Conservation (phyloP, 2,113 vertebrate species). For the Neotoma lepida region DNA sequence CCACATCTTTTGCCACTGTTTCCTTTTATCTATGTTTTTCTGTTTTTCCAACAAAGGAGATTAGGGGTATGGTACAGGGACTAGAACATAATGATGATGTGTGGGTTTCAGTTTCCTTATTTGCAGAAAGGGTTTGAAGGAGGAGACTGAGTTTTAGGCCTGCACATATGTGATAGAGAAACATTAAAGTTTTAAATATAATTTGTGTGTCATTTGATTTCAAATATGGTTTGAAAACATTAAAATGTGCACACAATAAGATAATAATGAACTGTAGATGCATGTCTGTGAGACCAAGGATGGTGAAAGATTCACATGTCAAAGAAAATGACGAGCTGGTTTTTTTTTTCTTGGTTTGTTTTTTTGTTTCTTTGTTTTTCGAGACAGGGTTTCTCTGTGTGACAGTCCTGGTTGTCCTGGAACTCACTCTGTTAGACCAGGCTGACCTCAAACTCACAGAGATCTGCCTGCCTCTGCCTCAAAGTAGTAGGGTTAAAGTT, state of each 20-base stretch:
- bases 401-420: background rate
- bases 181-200: background rate
- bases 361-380: background rate
- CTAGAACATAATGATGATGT: background rate
- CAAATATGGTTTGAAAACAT: background rate
- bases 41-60: background rate
- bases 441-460: no score
- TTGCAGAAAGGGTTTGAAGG: constrained; percentile 1
- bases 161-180: background rate
- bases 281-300: background rate
- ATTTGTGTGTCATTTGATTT: background rate
- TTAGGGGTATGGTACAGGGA: background rate
- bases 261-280: background rate
- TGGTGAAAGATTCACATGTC: background rate
- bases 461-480: no score
- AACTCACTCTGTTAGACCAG: no score
- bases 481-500: no score
- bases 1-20: background rate
- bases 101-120: background rate
- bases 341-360: background rate
- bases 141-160: background rate
- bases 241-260: constrained; percentile 5
- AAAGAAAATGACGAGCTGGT: background rate
- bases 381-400: background rate
- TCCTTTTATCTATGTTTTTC: background rate